Percentiles rank a stretch among this genome's conserved stretches.
These are phyloP conservation scores for Nyctereutes procyonoides DNA, from an alignment of 2,113 vertebrate genomes.

Conservation along the genomic window DNA sequence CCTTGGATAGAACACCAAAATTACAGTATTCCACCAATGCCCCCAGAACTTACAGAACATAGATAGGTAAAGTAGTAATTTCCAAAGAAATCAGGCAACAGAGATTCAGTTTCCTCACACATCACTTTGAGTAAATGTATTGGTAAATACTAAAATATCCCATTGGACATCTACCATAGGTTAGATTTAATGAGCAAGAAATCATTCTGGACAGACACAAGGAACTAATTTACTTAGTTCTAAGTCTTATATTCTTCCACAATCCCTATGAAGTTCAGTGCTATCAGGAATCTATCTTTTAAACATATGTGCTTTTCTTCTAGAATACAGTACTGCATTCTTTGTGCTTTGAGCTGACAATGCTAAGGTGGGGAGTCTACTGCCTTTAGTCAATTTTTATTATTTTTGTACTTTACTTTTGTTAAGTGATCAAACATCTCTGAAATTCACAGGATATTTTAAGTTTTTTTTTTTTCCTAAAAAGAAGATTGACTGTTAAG, in stretches of 20 bases:
- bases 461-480: neutral
- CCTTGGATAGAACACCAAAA: too few species aligned
- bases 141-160: neutral
- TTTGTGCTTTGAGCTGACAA: neutral
- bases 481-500: neutral
- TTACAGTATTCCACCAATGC: neutral
- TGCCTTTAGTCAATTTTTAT: neutral
- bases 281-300: neutral
- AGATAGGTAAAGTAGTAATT: neutral
- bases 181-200: neutral
- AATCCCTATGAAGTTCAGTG: neutral
- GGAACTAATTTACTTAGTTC: neutral
- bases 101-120: neutral
- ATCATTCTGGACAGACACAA: neutral
- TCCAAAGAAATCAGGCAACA: constrained; percentile 17
- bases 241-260: neutral
- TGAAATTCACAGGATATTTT: neutral
- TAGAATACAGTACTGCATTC: neutral
- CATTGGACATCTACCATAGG: neutral
- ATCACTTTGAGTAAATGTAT: neutral
- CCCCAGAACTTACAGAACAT: neutral
- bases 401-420: neutral
- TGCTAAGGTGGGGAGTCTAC: neutral
- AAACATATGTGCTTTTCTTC: neutral
- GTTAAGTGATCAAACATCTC: neutral